These are phyloP conservation scores for Eira barbara DNA, from an alignment of 2,113 vertebrate species.

Conservation along the genomic window DNA sequence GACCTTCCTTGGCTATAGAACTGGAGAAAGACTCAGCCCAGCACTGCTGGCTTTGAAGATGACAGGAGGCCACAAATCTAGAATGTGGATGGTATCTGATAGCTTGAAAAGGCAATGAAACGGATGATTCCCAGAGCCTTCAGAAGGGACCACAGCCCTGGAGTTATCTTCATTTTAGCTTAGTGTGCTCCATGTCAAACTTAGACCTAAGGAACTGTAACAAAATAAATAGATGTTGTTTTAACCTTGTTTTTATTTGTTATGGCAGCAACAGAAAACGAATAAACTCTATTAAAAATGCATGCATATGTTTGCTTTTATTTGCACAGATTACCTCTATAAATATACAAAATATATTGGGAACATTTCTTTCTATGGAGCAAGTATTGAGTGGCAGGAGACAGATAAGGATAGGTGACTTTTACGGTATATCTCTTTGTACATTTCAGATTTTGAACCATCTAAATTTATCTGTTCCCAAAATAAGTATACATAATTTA, in stretches of 20 bases:
- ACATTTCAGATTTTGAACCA: neutral
- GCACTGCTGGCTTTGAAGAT: neutral
- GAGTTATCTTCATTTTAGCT: neutral
- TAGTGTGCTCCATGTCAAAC: neutral
- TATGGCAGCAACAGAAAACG: neutral
- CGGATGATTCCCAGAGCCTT: neutral
- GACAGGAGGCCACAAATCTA: neutral
- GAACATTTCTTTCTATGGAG: neutral
- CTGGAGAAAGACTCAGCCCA: neutral
- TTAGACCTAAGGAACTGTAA: neutral
- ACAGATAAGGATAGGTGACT: neutral
- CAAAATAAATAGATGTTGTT: neutral
- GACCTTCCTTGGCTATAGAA: neutral
- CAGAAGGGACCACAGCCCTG: neutral
- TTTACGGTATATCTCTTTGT: neutral
- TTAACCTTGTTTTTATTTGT: neutral
- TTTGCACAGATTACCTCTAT: neutral
- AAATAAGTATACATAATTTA: neutral
- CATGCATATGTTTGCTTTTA: neutral
- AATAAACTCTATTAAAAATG: neutral
- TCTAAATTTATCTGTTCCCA: neutral
- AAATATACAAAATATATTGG: neutral
- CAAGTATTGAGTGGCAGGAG: neutral
- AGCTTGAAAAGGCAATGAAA: neutral
- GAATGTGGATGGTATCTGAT: neutral